Percentiles rank a stretch among this genome's conserved stretches.
Evolutionary conservation across 1,140 invertebrate species (phyloP).

Genomic region (Drosophila kikkawai): DNA sequence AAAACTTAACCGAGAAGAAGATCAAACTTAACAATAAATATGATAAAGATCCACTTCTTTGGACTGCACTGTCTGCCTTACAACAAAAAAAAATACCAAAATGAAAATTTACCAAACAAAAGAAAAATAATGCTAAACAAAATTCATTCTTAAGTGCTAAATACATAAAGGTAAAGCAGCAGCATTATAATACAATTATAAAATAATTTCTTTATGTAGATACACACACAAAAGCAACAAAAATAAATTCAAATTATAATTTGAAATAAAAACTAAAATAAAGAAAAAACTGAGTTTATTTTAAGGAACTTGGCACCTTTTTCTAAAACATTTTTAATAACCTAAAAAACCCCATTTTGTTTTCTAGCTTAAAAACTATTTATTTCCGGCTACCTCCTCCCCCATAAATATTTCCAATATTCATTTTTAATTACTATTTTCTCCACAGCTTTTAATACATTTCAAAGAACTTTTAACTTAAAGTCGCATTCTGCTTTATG

Average conservation of each 20-base stretch:
- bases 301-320: background rate
- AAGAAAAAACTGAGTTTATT: background rate
- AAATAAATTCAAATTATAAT: slow-evolving; percentile 62
- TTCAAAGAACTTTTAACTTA: slow-evolving; percentile 38
- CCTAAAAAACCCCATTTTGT: too few species aligned
- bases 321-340: too few species aligned
- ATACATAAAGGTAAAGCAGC: slow-evolving; percentile 24
- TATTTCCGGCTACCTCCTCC: too few species aligned
- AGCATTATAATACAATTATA: slow-evolving; percentile 53
- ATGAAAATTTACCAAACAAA: slow-evolving; percentile 36
- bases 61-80: slow-evolving; percentile 80
- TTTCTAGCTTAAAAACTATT: background rate
- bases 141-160: slow-evolving; percentile 38
- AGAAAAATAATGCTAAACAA: slow-evolving; percentile 33
- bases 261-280: slow-evolving; percentile 57
- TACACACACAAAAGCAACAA: slow-evolving; percentile 28
- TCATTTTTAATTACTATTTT: slow-evolving; percentile 12
- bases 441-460: slow-evolving; percentile 49
- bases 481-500: slow-evolving; percentile 29
- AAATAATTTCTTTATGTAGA: slow-evolving; percentile 69
- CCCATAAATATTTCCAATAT: background rate
- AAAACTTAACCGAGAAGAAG: slow-evolving; percentile 17
- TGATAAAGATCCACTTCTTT: slow-evolving; percentile 50
- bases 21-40: slow-evolving; percentile 36
- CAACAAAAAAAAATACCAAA: slow-evolving; percentile 37